Evolutionary conservation across 2,888 invertebrate genomes (phyloP), one percentile per base, ranked within the genome.

Genomic region (Drosophila ezoana): DNA sequence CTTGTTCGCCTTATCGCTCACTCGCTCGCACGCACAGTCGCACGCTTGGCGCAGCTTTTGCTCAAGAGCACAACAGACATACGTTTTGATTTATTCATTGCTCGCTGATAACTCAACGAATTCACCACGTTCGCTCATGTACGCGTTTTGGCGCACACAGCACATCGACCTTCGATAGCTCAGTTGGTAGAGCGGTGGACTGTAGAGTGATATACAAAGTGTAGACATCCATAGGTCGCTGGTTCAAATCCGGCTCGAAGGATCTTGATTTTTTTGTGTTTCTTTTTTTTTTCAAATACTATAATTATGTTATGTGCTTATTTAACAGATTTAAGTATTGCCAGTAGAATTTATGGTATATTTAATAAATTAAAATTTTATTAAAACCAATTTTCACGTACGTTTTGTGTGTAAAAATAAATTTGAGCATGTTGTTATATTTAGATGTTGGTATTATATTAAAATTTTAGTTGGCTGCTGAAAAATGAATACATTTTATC

Each of bases 171-270:
- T 90, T 90, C 90, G 90, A 90, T 90, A 90, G 90, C 90, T 90
- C 90, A 90, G 90, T 90, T 90, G 90, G 90, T 90, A 90, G 90
- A 90, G 90, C 90, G 90, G 90, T 90, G 90, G 90, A 90, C 90
- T 90, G 90, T 90, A 90, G 89, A 56, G 52, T 48, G 41, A 44
- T 11, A 58, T 23, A 33, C 3, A 20, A 4, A 0, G 11, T 13
- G 64, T 83, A 86, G 84, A 73, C n/a, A 90, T 90, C 90, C 90
- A 90, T 90, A 90, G 90, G 89, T 90, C 89, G 89, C 89, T 90
- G 89, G 90, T 90, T 90, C 89, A 89, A 90, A 90, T 90, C 89
- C 90, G 89, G 89, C 90, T 90, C 89, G 90, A 90, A 90, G 90
- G 89, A 89, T 58, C 49, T 8, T n/a, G 23, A 20, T 9, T 61